Evolutionary conservation across 2,113 vertebrate genomes (phyloP).

Genomic region (Narcine bancroftii): DNA sequence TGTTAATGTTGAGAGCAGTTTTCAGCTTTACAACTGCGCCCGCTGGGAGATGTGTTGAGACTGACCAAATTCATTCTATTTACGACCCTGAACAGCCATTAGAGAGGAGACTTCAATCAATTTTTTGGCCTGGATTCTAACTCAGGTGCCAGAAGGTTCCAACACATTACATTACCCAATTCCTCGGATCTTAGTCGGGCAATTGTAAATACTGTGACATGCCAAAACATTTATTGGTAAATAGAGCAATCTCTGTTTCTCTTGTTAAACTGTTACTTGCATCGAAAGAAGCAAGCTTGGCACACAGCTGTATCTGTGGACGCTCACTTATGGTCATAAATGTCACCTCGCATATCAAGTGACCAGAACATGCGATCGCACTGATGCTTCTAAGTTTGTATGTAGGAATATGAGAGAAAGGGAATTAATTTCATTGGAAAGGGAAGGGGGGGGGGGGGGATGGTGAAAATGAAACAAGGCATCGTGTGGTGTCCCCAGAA

Average conservation of each 20-base stretch:
- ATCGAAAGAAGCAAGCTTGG: too few species aligned
- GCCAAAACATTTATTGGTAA: conserved; percentile 18
- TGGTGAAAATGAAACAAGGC: background rate
- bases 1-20: conserved; percentile 9
- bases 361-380: background rate
- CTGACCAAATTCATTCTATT: conserved; percentile 30
- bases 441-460: background rate
- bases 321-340: background rate
- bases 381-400: background rate
- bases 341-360: too few species aligned
- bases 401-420: background rate
- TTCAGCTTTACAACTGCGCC: background rate
- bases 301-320: background rate
- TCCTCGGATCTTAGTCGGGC: background rate
- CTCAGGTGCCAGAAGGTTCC: background rate
- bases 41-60: conserved; percentile 18
- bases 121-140: background rate
- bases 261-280: background rate
- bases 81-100: background rate
- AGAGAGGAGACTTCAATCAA: conserved; percentile 14
- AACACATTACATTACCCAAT: conserved; percentile 17
- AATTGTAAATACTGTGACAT: background rate
- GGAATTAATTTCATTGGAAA: background rate
- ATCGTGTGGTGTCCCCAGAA: background rate
- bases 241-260: background rate